Percentiles rank a stretch among this genome's conserved stretches.
Evolutionary conservation across 2,113 vertebrate genomes (phyloP).

Genomic region (Amphilophus citrinellus): DNA sequence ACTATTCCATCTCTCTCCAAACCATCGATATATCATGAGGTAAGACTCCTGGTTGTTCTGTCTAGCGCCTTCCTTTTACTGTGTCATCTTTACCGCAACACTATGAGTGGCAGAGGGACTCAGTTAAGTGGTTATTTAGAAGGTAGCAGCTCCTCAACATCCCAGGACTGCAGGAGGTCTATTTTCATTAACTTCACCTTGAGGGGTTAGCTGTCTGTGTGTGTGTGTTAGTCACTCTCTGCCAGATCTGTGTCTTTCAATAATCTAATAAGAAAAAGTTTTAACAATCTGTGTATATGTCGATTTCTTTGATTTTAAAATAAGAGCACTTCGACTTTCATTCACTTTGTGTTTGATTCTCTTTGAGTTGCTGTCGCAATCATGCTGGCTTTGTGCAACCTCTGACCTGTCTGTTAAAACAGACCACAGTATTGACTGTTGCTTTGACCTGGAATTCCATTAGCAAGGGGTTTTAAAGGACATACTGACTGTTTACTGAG

Average conservation of each 20-base stretch:
- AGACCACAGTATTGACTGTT: slow-evolving; percentile 22
- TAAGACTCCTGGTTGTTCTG: slow-evolving; percentile 69
- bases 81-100: not conserved
- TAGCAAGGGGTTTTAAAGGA: slow-evolving; percentile 28
- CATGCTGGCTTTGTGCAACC: not conserved
- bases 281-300: not conserved
- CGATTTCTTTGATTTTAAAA: not conserved
- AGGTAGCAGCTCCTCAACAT: slow-evolving; percentile 6
- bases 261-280: not conserved
- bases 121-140: slow-evolving; percentile 11
- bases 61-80: not conserved
- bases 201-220: not conserved
- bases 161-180: not conserved
- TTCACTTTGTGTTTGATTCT: not conserved
- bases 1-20: slow-evolving; percentile 97
- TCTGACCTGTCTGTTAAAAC: slow-evolving; percentile 11
- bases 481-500: slow-evolving; percentile 15
- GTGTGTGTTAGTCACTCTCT: not conserved
- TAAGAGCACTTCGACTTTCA: not conserved
- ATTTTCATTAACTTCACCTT: slow-evolving; percentile 26
- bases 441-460: slow-evolving; percentile 41
- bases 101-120: not conserved
- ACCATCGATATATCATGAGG: slow-evolving; percentile 98
- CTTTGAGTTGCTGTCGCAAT: not conserved
- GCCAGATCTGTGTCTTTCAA: not conserved